Conservation (phyloP, 2,113 vertebrate species). For the Crotalus tigris region DNA sequence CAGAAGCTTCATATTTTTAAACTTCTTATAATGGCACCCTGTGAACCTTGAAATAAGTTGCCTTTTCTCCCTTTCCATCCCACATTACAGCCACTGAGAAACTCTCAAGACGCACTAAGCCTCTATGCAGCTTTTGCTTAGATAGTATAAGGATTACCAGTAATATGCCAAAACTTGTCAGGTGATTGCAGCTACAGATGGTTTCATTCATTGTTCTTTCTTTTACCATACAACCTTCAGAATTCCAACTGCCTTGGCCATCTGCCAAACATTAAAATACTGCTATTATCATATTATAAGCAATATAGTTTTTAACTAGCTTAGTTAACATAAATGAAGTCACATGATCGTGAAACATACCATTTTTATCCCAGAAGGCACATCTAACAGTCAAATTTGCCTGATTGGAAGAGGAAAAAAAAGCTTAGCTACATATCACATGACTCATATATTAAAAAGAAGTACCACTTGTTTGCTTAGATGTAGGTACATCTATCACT, state of each 20-base stretch:
- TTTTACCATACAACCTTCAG: conserved; percentile 76
- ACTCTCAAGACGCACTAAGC: not conserved
- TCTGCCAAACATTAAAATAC: conserved; percentile 62
- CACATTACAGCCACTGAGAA: not conserved
- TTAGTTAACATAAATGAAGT: not conserved
- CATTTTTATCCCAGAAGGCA: conserved; percentile 87
- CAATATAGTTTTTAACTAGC: not conserved
- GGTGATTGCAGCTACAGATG: conserved; percentile 87
- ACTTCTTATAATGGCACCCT: not conserved
- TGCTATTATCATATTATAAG: conserved; percentile 36
- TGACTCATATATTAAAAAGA: not conserved
- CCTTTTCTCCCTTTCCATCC: not conserved
- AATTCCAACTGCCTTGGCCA: conserved; percentile 83
- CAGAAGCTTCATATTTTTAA: not conserved
- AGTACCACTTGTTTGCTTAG: not conserved
- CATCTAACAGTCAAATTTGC: conserved; percentile 71
- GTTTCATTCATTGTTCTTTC: conserved; percentile 74
- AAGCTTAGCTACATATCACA: conserved; percentile 20
- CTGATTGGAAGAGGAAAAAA: conserved; percentile 62
- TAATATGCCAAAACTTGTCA: conserved; percentile 90
- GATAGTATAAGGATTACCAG: conserved; percentile 71
- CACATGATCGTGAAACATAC: conserved; percentile 63
- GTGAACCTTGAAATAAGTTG: not conserved
- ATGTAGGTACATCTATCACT: not conserved
- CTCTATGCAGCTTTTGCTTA: not conserved